These are phyloP conservation scores for Tanypteryx hageni DNA, from an alignment of 2,888 invertebrate genomes.

Conservation along the genomic window DNA sequence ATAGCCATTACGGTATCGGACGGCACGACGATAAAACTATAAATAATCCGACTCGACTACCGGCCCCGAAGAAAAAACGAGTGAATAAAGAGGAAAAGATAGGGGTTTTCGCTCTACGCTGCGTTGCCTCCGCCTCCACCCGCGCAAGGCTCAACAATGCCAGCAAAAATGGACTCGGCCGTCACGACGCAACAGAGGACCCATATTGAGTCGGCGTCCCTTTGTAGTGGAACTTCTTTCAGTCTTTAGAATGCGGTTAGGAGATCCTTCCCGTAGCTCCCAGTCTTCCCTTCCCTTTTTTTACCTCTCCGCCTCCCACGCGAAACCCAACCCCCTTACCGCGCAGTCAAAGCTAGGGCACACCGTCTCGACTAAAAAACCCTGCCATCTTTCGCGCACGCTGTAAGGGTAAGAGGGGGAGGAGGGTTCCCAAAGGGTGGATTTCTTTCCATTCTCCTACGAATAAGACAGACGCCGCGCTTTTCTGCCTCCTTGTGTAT, in stretches of 20 bases:
- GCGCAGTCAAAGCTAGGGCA: background rate
- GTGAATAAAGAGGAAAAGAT: background rate
- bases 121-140: background rate
- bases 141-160: constrained; percentile 40
- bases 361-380: background rate
- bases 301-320: background rate
- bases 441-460: background rate
- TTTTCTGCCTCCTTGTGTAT: constrained; percentile 9
- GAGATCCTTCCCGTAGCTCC: background rate
- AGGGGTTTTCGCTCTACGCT: too few relatives aligned
- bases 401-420: background rate
- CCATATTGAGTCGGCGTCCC: constrained; percentile 38
- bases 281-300: background rate
- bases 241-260: constrained; percentile 4
- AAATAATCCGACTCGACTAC: constrained; percentile 3
- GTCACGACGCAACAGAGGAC: constrained; percentile 12
- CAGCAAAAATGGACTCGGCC: constrained; percentile 11
- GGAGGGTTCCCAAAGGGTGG: background rate
- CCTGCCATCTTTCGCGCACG: background rate
- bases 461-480: background rate
- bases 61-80: background rate
- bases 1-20: constrained; percentile 1
- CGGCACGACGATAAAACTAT: constrained; percentile 8
- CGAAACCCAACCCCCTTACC: background rate
- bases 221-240: background rate